These are phyloP conservation scores for Chrysopa pallens DNA, from an alignment of 1,140 invertebrate species.

Conservation along the genomic window DNA sequence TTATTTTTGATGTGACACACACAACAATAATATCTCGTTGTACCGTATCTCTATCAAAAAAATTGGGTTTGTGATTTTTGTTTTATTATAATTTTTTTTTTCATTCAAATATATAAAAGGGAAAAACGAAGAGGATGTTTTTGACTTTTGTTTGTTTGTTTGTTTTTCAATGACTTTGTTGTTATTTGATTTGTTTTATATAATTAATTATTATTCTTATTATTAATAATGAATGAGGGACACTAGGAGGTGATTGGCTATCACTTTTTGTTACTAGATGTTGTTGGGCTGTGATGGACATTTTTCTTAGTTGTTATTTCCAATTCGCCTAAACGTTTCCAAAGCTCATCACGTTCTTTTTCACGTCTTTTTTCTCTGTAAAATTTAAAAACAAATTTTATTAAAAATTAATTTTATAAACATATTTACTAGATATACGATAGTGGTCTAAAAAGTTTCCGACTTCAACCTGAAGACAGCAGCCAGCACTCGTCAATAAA, in stretches of 20 bases:
- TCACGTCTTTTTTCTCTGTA: slow-evolving; percentile 84
- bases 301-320: slow-evolving; percentile 38
- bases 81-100: too few species aligned
- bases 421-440: too few species aligned
- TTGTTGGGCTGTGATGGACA: slow-evolving; percentile 13
- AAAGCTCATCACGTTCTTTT: slow-evolving; percentile 85
- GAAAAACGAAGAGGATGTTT: background rate
- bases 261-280: slow-evolving; percentile 23
- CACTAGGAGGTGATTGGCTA: slow-evolving; percentile 6
- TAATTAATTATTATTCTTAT: background rate
- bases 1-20: too few species aligned
- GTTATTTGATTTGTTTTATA: background rate
- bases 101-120: too few species aligned
- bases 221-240: background rate
- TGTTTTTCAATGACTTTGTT: background rate
- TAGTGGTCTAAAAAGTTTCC: too few species aligned
- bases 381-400: slow-evolving; percentile 7
- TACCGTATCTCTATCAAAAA: too few species aligned
- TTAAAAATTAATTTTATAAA: background rate
- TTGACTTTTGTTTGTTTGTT: background rate
- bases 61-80: too few species aligned
- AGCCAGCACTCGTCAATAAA: too few species aligned
- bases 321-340: slow-evolving; percentile 78
- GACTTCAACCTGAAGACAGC: too few species aligned
- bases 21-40: too few species aligned